Evolutionary conservation across 1,140 invertebrate genomes (phyloP).

Genomic region (Ostrea edulis): DNA sequence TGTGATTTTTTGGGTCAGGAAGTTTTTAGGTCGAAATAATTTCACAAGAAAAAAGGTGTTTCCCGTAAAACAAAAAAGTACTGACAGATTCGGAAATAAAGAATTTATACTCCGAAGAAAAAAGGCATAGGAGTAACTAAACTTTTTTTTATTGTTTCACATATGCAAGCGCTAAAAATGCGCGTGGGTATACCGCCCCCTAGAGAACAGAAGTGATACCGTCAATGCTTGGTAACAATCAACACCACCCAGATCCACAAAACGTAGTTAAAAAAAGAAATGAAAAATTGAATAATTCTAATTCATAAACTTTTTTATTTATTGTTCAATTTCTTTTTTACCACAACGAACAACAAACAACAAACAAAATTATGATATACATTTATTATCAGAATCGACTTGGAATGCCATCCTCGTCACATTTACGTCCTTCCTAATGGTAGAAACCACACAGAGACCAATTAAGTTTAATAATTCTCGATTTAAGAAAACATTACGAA

Average conservation of each 20-base stretch:
- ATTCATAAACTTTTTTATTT: background rate
- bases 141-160: background rate
- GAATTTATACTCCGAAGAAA: no score
- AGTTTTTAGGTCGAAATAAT: constrained; percentile 14
- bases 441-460: background rate
- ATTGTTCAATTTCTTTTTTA: background rate
- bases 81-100: background rate
- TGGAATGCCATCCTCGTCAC: background rate
- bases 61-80: background rate
- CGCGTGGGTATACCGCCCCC: background rate
- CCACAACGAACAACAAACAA: background rate
- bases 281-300: background rate
- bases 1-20: background rate
- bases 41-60: background rate
- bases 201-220: background rate
- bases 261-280: background rate
- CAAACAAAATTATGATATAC: background rate
- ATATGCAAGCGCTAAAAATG: background rate
- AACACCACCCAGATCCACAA: background rate
- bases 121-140: no score
- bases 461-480: background rate
- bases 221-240: background rate
- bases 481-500: background rate
- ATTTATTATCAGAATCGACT: background rate
- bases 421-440: background rate